phyloP scores from a whole-genome alignment of 2,113 vertebrate species.

The Triplophysa siluroides region DNA sequence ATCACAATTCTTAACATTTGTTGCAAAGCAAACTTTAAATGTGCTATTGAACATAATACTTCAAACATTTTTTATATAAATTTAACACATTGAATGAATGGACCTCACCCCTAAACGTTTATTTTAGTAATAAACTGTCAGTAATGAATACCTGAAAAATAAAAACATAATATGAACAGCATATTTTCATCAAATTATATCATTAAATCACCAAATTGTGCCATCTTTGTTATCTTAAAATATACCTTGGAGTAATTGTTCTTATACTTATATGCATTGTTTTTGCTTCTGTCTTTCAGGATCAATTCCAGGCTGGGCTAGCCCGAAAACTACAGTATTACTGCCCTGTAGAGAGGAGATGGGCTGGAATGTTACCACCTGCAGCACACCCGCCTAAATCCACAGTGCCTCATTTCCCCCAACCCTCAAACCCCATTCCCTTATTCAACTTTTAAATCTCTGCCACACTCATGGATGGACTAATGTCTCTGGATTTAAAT shows the following conservation, averaged over 20 bases:
- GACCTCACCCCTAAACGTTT: no score
- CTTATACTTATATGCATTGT: neutral
- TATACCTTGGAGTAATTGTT: neutral
- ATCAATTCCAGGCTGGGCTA: constrained; percentile 27
- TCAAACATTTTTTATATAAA: no score
- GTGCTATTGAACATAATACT: no score
- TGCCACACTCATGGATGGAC: constrained; percentile 13
- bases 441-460: neutral
- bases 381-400: constrained; percentile 34
- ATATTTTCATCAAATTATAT: no score
- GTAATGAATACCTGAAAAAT: no score
- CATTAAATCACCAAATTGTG: no score
- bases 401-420: neutral
- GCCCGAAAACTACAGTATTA: constrained; percentile 32
- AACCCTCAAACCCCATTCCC: neutral
- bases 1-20: no score
- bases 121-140: no score
- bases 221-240: neutral
- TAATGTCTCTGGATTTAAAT: constrained; percentile 36
- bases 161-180: no score
- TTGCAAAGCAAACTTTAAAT: no score
- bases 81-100: no score
- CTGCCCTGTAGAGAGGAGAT: constrained; percentile 45
- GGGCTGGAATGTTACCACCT: constrained; percentile 34
- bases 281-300: constrained; percentile 41